phyloP scores from a whole-genome alignment of 2,113 vertebrate genomes.

The Anguilla japonica region DNA sequence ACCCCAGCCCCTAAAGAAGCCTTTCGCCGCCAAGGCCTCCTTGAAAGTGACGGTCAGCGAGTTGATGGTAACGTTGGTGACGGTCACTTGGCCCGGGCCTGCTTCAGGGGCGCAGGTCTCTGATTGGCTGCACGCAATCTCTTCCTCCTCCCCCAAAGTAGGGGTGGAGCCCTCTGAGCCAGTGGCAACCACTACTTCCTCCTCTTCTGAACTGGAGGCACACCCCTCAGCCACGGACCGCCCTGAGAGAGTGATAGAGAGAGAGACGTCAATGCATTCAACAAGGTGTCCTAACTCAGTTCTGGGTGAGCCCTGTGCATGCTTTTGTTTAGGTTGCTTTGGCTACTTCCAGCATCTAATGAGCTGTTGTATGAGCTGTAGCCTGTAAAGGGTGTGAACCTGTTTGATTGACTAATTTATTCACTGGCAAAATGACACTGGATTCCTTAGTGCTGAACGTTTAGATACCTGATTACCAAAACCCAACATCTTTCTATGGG shows the following conservation, averaged over 20 bases:
- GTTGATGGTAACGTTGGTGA: constrained; percentile 97
- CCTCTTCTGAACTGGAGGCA: constrained; percentile 34
- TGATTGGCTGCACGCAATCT: constrained; percentile 85
- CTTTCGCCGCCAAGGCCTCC: constrained; percentile 86
- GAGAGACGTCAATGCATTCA: neutral
- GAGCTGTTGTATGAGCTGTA: no score
- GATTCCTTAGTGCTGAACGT: no score
- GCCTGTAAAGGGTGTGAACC: no score
- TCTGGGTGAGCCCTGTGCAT: no score
- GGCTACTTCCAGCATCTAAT: no score
- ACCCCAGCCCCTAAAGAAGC: constrained; percentile 89
- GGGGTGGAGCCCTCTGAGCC: constrained; percentile 58
- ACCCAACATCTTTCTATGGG: no score
- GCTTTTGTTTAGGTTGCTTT: no score
- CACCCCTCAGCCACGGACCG: constrained; percentile 43
- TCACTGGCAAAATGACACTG: no score
- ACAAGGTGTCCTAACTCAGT: neutral
- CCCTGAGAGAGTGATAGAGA: constrained; percentile 43
- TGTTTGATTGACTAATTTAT: no score
- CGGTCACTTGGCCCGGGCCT: constrained; percentile 81
- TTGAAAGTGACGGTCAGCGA: constrained; percentile 95
- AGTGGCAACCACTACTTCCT: constrained; percentile 26
- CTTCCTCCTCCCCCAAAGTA: constrained; percentile 70
- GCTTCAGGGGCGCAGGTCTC: constrained; percentile 55
- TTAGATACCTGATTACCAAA: no score